A percentile compares a stretch with the other conserved stretches of the same genome.
Evolutionary conservation across 1,140 invertebrate genomes (phyloP).

Genomic region (Branchinecta lynchi): DNA sequence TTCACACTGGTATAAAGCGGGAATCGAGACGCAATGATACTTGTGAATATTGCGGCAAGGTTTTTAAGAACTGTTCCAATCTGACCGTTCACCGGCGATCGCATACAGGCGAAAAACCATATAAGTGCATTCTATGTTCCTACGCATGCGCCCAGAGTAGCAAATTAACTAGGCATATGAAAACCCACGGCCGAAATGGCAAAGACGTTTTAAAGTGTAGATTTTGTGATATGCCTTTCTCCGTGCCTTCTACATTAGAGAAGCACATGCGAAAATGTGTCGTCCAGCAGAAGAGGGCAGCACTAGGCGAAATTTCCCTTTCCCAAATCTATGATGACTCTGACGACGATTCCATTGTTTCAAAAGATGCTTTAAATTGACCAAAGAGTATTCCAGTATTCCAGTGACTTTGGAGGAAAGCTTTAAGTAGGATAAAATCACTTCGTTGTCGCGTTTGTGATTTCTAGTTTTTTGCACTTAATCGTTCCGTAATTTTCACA

Average conservation of each 20-base stretch:
- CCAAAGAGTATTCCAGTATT: neutral
- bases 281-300: constrained; percentile 59
- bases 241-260: constrained; percentile 94
- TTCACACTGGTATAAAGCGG: constrained; percentile 42
- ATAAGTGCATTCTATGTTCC: constrained; percentile 96
- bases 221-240: constrained; percentile 99
- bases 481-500: neutral
- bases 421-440: neutral
- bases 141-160: constrained; percentile 99
- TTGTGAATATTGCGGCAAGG: constrained; percentile 94
- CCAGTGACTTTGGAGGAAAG: neutral
- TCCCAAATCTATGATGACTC: constrained; percentile 3
- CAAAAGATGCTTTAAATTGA: constrained; percentile 11
- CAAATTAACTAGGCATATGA: constrained; percentile 98
- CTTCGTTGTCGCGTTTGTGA: neutral
- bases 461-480: neutral
- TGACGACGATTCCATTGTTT: neutral
- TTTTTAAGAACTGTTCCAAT: constrained; percentile 98
- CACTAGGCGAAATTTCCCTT: constrained; percentile 29
- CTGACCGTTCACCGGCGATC: constrained; percentile 88
- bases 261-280: constrained; percentile 99
- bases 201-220: constrained; percentile 96
- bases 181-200: constrained; percentile 93
- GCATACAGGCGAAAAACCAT: constrained; percentile 97
- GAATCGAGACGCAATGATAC: constrained; percentile 85